Conservation (phyloP, 2,888 invertebrate genomes). For the Camptogramma bilineatum region DNA sequence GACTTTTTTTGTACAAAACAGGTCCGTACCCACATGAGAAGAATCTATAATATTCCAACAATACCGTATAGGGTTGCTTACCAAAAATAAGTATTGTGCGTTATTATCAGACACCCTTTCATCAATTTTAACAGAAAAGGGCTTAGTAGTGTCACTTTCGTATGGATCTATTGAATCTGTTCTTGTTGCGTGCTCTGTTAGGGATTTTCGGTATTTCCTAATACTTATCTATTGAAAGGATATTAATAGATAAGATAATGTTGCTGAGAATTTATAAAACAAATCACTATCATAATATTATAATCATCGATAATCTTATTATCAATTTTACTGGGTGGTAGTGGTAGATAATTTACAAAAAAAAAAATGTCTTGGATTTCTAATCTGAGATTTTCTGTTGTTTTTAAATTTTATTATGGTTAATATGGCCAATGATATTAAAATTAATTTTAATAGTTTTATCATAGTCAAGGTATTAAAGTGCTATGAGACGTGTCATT, state of each 20-base stretch:
- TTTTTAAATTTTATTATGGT: too few species aligned
- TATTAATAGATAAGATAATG: slow-evolving; percentile 35
- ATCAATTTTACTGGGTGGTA: slow-evolving; percentile 12
- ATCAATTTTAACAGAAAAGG: slow-evolving; percentile 81
- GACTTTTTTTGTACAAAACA: slow-evolving; percentile 77
- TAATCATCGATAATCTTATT: slow-evolving; percentile 18
- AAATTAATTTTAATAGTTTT: too few species aligned
- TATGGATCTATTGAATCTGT: slow-evolving; percentile 44
- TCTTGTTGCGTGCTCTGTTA: slow-evolving; percentile 44
- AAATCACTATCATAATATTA: slow-evolving; percentile 20
- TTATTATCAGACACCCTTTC: slow-evolving; percentile 80
- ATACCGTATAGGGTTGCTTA: slow-evolving; percentile 72
- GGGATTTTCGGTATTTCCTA: slow-evolving; percentile 40
- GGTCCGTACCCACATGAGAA: slow-evolving; percentile 75
- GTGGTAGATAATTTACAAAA: not conserved
- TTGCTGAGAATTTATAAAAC: slow-evolving; percentile 25
- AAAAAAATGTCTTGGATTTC: too few species aligned
- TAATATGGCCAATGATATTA: too few species aligned
- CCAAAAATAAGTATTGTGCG: slow-evolving; percentile 79
- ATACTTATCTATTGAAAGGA: slow-evolving; percentile 28
- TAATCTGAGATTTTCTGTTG: too few species aligned
- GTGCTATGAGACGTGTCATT: too few species aligned
- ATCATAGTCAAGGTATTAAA: too few species aligned
- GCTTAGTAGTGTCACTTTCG: slow-evolving; percentile 82
- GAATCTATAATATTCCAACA: slow-evolving; percentile 77